A percentile compares a stretch with the other conserved stretches of the same genome.
phyloP scores from a whole-genome alignment of 1,140 invertebrate species.

The Penaeus indicus region DNA sequence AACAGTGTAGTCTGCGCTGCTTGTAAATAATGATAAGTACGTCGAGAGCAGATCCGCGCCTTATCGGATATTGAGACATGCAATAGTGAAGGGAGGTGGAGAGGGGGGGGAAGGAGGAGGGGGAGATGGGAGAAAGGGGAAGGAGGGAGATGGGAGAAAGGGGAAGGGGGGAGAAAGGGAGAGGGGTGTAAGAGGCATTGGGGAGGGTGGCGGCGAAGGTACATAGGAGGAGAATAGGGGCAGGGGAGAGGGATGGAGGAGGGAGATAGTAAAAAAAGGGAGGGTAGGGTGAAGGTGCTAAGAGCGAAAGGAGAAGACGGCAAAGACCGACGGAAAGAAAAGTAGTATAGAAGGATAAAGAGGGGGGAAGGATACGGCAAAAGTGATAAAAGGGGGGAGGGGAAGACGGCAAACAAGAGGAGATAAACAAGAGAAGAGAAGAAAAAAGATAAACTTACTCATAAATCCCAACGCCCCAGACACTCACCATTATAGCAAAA shows the following conservation, averaged over 20 bases:
- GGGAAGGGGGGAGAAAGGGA: not conserved
- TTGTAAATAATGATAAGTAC: slow-evolving; percentile 59
- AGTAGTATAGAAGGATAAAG: too few species aligned
- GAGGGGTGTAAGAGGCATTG: not conserved
- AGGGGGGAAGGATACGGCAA: too few species aligned
- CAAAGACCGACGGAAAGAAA: too few species aligned
- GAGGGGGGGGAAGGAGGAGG: not conserved
- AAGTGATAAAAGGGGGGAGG: not conserved
- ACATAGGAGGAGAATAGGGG: too few species aligned
- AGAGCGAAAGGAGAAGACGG: too few species aligned
- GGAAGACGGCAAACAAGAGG: not conserved
- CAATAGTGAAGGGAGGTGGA: not conserved
- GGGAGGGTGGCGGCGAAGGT: not conserved
- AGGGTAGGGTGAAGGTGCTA: not conserved
- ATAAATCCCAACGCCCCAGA: not conserved
- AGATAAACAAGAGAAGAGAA: slow-evolving; percentile 19
- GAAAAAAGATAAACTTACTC: not conserved
- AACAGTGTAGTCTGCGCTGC: slow-evolving; percentile 47
- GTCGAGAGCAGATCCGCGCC: slow-evolving; percentile 40
- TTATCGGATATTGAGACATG: slow-evolving; percentile 48
- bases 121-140: not conserved
- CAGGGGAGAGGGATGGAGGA: too few species aligned
- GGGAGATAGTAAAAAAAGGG: not conserved
- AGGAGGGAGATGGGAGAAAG: not conserved
- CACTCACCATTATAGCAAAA: too few species aligned